Percentiles rank a stretch among this genome's conserved stretches.
These are phyloP conservation scores for Sminthurides aquaticus DNA, from an alignment of 2,888 invertebrate genomes.

Conservation along the genomic window DNA sequence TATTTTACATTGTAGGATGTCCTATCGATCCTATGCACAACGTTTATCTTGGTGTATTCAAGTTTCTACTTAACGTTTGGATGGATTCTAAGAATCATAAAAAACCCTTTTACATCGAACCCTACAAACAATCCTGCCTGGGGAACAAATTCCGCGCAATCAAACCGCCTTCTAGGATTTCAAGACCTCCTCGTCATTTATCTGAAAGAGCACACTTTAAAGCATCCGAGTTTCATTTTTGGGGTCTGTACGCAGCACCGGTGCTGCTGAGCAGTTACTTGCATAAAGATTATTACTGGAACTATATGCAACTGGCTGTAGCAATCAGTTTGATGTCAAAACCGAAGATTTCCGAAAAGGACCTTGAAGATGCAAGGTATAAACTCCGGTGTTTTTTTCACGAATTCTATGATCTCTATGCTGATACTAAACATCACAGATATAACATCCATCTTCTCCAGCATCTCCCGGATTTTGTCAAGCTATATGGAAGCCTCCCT, in stretches of 20 bases:
- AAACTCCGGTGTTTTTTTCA: too few relatives aligned
- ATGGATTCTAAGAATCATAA: background rate
- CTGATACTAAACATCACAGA: background rate
- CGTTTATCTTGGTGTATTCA: background rate
- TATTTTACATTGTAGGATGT: background rate
- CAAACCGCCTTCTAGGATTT: background rate
- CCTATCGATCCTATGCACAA: background rate
- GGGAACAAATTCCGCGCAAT: background rate
- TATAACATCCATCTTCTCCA: background rate
- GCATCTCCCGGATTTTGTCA: background rate
- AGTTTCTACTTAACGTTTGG: background rate
- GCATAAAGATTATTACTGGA: background rate
- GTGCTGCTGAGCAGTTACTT: background rate
- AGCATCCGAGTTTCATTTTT: background rate
- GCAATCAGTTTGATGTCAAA: too few relatives aligned
- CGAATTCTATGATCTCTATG: background rate
- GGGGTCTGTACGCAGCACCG: background rate
- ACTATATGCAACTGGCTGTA: background rate
- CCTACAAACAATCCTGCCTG: background rate
- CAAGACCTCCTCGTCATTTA: background rate
- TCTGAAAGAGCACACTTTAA: background rate
- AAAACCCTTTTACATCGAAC: background rate
- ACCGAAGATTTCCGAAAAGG: too few relatives aligned
- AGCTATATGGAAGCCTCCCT: background rate
- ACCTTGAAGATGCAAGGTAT: too few relatives aligned